These are phyloP conservation scores for Anableps anableps DNA, from an alignment of 2,797 vertebrate genomes.

Conservation along the genomic window DNA sequence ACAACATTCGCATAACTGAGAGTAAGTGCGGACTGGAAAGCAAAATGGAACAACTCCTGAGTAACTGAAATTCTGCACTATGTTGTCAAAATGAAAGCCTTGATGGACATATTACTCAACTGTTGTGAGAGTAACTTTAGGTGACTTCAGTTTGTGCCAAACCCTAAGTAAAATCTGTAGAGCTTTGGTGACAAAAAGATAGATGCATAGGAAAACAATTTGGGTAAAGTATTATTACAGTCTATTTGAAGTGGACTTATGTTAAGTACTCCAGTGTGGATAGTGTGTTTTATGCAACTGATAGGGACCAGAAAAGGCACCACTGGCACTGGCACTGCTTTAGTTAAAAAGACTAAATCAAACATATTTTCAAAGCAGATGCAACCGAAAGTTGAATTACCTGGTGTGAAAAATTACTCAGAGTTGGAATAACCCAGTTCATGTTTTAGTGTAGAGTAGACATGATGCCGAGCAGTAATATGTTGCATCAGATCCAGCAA, in stretches of 20 bases:
- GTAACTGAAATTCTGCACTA: constrained; percentile 21
- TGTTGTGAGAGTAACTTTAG: neutral
- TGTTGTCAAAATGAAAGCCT: constrained; percentile 34
- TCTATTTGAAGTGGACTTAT: neutral
- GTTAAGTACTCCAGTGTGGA: neutral
- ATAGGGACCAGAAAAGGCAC: neutral
- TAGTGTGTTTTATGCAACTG: neutral
- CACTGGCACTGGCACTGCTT: too few species aligned
- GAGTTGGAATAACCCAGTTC: neutral
- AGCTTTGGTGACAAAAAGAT: neutral
- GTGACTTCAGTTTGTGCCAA: neutral
- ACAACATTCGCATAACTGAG: constrained; percentile 49
- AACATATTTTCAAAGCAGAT: neutral
- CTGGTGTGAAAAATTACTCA: neutral
- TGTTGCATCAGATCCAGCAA: neutral
- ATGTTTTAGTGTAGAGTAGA: neutral
- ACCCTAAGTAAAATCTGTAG: neutral
- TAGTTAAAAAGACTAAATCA: neutral
- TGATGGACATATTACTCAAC: constrained; percentile 5
- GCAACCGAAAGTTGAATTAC: neutral
- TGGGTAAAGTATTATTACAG: neutral
- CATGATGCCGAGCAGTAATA: neutral
- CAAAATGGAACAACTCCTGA: constrained; percentile 44
- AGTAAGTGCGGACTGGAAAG: constrained; percentile 44
- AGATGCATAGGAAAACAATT: neutral